phyloP scores from a whole-genome alignment of 92 coral and sea anemone genomes.

The Epizoanthus stellaris region DNA sequence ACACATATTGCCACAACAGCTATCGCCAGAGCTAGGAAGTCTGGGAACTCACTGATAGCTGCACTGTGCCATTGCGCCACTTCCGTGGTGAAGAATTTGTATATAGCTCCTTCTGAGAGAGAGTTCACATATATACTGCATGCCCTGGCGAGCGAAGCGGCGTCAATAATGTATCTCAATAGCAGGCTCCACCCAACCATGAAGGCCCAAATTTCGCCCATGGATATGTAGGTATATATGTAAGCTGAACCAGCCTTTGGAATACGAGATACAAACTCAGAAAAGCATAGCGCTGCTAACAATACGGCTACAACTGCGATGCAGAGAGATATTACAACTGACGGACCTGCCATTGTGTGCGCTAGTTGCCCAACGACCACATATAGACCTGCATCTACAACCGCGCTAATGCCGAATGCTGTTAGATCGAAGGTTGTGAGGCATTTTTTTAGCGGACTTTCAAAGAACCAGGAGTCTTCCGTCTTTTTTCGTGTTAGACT shows the following conservation, averaged over 20 bases:
- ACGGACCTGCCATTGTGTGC: slow-evolving; percentile 75
- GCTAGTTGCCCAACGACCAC: slow-evolving; percentile 84
- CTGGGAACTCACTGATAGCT: slow-evolving; percentile 61
- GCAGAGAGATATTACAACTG: slow-evolving; percentile 71
- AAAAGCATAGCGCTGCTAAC: slow-evolving; percentile 77
- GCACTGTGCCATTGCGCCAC: slow-evolving; percentile 53
- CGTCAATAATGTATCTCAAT: slow-evolving; percentile 62
- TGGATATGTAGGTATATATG: slow-evolving; percentile 73
- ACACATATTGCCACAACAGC: slow-evolving; percentile 60
- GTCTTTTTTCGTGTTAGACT: slow-evolving; percentile 70
- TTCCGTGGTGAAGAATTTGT: slow-evolving; percentile 47
- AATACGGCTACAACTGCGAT: slow-evolving; percentile 74
- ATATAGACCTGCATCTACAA: slow-evolving; percentile 80
- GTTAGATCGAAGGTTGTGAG: slow-evolving; percentile 75
- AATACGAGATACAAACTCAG: slow-evolving; percentile 79
- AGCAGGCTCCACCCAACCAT: slow-evolving; percentile 84
- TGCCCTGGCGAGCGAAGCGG: slow-evolving; percentile 76
- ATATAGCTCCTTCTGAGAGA: slow-evolving; percentile 57
- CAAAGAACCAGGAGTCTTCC: slow-evolving; percentile 54
- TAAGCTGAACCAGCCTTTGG: slow-evolving; percentile 85
- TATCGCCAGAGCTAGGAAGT: slow-evolving; percentile 70
- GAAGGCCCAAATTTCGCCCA: slow-evolving; percentile 88
- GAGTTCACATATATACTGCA: slow-evolving; percentile 75
- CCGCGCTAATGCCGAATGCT: slow-evolving; percentile 73
- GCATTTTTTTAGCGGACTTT: slow-evolving; percentile 71